Evolutionary conservation across 2,888 invertebrate species (phyloP).

Genomic region (Cheilosia variabilis): DNA sequence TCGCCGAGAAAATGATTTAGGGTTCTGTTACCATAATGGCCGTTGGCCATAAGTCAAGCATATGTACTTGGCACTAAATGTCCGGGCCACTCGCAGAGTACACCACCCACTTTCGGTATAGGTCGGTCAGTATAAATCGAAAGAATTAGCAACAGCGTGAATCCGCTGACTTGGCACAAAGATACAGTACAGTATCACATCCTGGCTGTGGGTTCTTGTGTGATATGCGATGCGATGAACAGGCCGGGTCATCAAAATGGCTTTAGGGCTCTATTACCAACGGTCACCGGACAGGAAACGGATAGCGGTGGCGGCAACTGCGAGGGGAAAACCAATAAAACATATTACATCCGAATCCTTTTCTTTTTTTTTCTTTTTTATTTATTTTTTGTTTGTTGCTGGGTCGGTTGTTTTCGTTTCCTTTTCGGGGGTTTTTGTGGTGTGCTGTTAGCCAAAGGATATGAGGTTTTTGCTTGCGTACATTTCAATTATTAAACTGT

Average conservation of each 20-base stretch:
- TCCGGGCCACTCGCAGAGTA: constrained; percentile 45
- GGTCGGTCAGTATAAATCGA: constrained; percentile 55
- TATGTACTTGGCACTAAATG: constrained; percentile 71
- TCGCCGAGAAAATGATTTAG: constrained; percentile 69
- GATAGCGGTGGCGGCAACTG: constrained; percentile 21
- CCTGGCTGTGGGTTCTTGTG: constrained; percentile 10
- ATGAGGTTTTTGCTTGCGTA: constrained; percentile 58
- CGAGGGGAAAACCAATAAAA: constrained; percentile 61
- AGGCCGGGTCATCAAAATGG: constrained; percentile 44
- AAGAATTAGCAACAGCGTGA: constrained; percentile 59
- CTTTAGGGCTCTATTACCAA: constrained; percentile 60
- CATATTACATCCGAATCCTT: constrained; percentile 67
- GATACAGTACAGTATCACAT: constrained; percentile 17
- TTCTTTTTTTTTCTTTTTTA: constrained; percentile 19
- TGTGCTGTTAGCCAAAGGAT: constrained; percentile 30
- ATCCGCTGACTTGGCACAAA: constrained; percentile 62
- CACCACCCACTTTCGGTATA: constrained; percentile 3
- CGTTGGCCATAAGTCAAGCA: constrained; percentile 73
- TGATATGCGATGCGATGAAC: constrained; percentile 52
- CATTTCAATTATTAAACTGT: constrained; percentile 61
- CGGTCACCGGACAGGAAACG: constrained; percentile 23
- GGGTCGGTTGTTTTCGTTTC: constrained; percentile 24
- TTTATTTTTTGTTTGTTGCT: not conserved
- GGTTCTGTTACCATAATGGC: constrained; percentile 67
- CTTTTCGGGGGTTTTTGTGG: constrained; percentile 11